Evolutionary conservation across 2,797 vertebrate genomes (phyloP).

Genomic region (Tiaroga cobitis): DNA sequence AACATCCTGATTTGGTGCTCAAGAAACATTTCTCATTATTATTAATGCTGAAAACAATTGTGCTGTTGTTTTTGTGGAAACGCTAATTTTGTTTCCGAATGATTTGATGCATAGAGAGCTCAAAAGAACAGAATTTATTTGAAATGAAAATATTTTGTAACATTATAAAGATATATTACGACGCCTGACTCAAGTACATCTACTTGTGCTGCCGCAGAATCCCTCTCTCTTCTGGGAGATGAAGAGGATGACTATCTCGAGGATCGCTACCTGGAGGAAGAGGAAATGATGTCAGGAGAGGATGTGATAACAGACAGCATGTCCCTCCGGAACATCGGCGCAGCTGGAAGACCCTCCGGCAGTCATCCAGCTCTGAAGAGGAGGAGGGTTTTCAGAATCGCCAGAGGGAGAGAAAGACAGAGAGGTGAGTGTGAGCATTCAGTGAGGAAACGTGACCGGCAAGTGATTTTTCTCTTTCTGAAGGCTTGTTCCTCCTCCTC

Average conservation of each 20-base stretch:
- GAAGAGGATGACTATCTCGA: conserved; percentile 78
- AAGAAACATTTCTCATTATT: background rate
- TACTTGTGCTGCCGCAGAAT: conserved; percentile 59
- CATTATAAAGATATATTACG: background rate
- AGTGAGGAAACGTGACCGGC: background rate
- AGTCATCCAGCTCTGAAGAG: conserved; percentile 75
- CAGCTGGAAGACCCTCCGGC: conserved; percentile 56
- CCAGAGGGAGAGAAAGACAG: conserved; percentile 83
- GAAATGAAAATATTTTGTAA: background rate
- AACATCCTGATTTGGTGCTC: background rate
- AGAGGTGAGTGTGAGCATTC: conserved; percentile 76
- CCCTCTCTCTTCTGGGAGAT: conserved; percentile 78
- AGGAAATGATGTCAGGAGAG: conserved; percentile 76
- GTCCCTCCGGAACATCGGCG: conserved; percentile 53
- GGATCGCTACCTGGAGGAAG: conserved; percentile 78
- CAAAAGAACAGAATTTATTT: background rate
- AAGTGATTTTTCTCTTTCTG: background rate
- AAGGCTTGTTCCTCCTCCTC: background rate
- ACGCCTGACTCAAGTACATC: background rate
- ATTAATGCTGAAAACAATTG: too few species aligned
- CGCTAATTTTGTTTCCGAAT: fast-evolving
- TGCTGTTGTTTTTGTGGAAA: too few species aligned
- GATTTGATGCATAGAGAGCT: background rate
- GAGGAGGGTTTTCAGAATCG: conserved; percentile 78
- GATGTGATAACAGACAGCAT: conserved; percentile 75